Evolutionary conservation across 2,113 vertebrate species (phyloP), one percentile per base, ranked within the genome.

Genomic region (Rhadina sibilatrix): DNA sequence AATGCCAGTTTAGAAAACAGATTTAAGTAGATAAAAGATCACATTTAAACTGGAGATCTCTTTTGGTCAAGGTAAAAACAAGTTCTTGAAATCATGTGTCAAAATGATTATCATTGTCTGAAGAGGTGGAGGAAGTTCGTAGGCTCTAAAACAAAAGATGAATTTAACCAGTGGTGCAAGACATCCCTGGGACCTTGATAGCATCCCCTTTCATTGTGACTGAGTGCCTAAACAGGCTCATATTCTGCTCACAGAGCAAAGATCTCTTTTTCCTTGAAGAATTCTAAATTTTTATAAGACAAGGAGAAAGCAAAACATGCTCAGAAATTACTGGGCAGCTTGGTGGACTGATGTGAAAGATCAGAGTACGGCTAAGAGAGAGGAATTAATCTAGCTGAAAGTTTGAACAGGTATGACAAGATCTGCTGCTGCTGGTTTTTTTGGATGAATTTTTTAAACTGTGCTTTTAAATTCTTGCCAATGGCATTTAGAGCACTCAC

Each of bases 161-260:
- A 24, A 30, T 94, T 88, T 91, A 90, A 87, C 18, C 82, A 96
- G 68, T 46, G 68, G 86, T 79, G 56, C 78, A 94, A 93, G 49
- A 76, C 14, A 6, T 56, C 56, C 89, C 91, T 78, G 75, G 18
- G 87, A 89, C 82, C 68, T 69, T 4, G 1, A 82, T 7, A 94
- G 13, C 76, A 53, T 78, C 44, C 33, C 33, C 25, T 92, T 59
- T 28, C n/a, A 28, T 37, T 88, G 50, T 84, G 68, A 70, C 35
- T 1, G 4, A 14, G 27, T 94, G 23, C 40, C 37, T 85, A 28
- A 75, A 75, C 1, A 1, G 84, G 28, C 54, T 77, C 19, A 46
- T 72, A 54, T 3, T 33, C 42, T 86, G 35, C 74, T 89, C 12
- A n/a, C 16, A 46, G 40, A 71, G 30, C 13, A 79, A 93, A 87